Conservation (phyloP, 2,888 invertebrate genomes). For the Hypsopygia costalis region DNA sequence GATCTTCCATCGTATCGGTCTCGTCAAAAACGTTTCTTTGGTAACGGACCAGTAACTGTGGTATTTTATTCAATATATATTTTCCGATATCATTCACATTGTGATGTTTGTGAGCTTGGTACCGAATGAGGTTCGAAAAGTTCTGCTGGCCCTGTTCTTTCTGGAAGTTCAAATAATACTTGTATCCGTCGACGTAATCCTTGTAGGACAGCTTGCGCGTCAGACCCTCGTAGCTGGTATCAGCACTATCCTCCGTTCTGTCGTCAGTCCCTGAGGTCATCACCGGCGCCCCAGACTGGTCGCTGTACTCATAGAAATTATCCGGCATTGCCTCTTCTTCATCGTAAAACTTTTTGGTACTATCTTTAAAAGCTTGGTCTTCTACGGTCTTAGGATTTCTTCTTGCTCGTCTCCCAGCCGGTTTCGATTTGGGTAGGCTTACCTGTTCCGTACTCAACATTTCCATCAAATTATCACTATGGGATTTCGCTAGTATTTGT, state of each 20-base stretch:
- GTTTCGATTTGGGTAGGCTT: slow-evolving; percentile 14
- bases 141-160: slow-evolving; percentile 44
- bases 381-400: neutral
- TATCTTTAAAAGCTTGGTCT: no score
- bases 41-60: slow-evolving; percentile 29
- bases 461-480: slow-evolving; percentile 37
- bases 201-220: slow-evolving; percentile 53
- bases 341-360: no score
- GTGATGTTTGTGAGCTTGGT: slow-evolving; percentile 66
- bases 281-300: neutral
- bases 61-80: slow-evolving; percentile 57
- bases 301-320: neutral
- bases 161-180: slow-evolving; percentile 59
- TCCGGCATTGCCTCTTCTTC: no score
- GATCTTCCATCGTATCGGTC: slow-evolving; percentile 41
- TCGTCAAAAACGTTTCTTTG: slow-evolving; percentile 41
- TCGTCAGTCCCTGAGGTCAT: no score
- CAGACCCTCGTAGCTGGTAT: slow-evolving; percentile 38
- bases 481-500: slow-evolving; percentile 40
- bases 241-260: slow-evolving; percentile 14
- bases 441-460: slow-evolving; percentile 27
- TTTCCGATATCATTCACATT: slow-evolving; percentile 69
- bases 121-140: slow-evolving; percentile 54
- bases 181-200: slow-evolving; percentile 61
- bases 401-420: slow-evolving; percentile 13